A percentile compares a stretch with the other conserved stretches of the same genome.
These are phyloP conservation scores for Ptychodera flava DNA, from an alignment of 35 echinoderm and acorn worm genomes.

Conservation along the genomic window DNA sequence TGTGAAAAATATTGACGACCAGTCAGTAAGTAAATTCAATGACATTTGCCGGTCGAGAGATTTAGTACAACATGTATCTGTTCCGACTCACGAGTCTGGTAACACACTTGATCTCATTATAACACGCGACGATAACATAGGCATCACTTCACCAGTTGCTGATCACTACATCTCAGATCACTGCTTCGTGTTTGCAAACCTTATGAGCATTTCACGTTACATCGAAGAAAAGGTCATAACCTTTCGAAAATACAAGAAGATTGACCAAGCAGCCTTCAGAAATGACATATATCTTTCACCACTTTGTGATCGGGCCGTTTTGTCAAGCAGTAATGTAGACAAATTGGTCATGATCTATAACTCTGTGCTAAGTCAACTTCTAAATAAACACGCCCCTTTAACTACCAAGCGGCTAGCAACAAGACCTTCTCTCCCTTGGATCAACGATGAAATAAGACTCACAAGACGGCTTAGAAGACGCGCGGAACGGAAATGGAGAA, in stretches of 20 bases:
- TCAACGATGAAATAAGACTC: constrained; percentile 10
- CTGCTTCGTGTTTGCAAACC: neutral
- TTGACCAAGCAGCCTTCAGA: neutral
- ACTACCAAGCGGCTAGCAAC: constrained; percentile 10
- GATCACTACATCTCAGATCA: constrained; percentile 11
- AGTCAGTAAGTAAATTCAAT: neutral
- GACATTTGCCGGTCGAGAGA: neutral
- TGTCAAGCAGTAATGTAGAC: neutral
- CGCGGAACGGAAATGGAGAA: constrained; percentile 30
- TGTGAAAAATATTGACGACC: constrained; percentile 5
- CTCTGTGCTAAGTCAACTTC: neutral
- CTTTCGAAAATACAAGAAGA: neutral
- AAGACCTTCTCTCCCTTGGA: constrained; percentile 27
- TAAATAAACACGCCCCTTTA: constrained; percentile 32
- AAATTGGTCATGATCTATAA: constrained; percentile 15
- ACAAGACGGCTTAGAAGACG: constrained; percentile 12
- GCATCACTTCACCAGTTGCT: neutral
- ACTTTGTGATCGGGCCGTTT: neutral
- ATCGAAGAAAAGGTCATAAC: neutral
- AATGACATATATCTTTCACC: neutral
- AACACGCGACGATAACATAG: neutral
- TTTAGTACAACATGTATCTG: constrained; percentile 5
- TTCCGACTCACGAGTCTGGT: constrained; percentile 6
- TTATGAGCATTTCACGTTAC: neutral
- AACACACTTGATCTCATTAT: constrained; percentile 12